phyloP scores from a whole-genome alignment of 2,888 invertebrate species.

The Sinopyrophorus schimmeli region DNA sequence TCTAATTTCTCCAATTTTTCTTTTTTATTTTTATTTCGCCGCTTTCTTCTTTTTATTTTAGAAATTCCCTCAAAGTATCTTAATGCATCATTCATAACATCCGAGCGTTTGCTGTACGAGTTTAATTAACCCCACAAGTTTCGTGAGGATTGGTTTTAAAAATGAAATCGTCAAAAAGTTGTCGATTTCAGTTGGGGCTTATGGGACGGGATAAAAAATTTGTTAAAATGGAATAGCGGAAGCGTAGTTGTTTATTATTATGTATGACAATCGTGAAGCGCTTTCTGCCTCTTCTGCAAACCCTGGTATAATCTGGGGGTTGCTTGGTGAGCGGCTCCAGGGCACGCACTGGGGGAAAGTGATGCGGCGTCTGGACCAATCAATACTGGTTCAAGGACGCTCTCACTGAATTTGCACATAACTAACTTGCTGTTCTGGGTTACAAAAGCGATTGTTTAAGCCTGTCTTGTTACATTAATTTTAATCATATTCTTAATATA shows the following conservation, averaged over 20 bases:
- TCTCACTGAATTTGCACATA: constrained; percentile 51
- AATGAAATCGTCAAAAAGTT: too few relatives aligned
- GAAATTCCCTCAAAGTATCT: too few relatives aligned
- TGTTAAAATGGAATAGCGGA: too few relatives aligned
- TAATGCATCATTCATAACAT: too few relatives aligned
- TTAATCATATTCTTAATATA: constrained; percentile 61
- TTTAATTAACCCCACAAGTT: constrained; percentile 2
- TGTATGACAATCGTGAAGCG: too few relatives aligned
- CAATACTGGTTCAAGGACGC: constrained; percentile 49
- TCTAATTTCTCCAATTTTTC: constrained; percentile 5
- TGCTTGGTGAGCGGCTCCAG: constrained; percentile 45
- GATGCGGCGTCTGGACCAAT: constrained; percentile 51
- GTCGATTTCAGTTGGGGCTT: too few relatives aligned
- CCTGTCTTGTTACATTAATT: constrained; percentile 62
- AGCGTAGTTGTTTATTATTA: too few relatives aligned
- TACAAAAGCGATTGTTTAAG: constrained; percentile 34
- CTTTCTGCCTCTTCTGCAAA: constrained; percentile 31
- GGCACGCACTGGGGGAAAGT: constrained; percentile 53
- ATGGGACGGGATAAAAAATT: too few relatives aligned
- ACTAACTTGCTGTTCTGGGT: constrained; percentile 55
- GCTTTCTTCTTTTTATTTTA: not conserved
- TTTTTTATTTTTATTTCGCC: constrained; percentile 1
- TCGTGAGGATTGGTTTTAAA: too few relatives aligned
- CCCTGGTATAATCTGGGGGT: constrained; percentile 41
- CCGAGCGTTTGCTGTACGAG: too few relatives aligned